These are phyloP conservation scores for Oscheius sp. DNA, from an alignment of 2,888 invertebrate species.

Conservation along the genomic window DNA sequence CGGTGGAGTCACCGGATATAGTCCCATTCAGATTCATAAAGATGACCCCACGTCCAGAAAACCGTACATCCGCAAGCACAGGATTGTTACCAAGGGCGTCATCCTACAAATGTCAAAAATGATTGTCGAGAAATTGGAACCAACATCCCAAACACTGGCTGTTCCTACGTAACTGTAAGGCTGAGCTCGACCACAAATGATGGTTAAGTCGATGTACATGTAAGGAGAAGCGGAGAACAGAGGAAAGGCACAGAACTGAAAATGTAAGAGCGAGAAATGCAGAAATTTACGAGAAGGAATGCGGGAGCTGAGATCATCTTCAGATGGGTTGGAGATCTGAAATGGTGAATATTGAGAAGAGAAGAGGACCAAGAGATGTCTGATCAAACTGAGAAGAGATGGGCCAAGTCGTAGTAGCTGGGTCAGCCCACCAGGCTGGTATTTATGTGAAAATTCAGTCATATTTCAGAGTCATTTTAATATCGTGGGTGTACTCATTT, in stretches of 20 bases:
- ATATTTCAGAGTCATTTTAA: conserved; percentile 1
- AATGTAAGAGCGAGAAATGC: too few species aligned
- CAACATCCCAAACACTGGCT: background rate
- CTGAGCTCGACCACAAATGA: background rate
- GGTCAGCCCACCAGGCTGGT: background rate
- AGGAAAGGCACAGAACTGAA: too few species aligned
- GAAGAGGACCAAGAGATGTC: too few species aligned
- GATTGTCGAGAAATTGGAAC: too few species aligned
- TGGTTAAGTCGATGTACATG: background rate
- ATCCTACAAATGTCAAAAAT: background rate
- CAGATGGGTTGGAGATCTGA: too few species aligned
- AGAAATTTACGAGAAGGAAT: too few species aligned
- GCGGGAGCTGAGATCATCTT: too few species aligned
- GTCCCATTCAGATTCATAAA: background rate
- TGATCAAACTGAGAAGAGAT: too few species aligned
- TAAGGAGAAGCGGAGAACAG: background rate
- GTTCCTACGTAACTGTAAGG: background rate
- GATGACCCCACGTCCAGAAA: background rate
- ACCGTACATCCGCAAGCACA: background rate
- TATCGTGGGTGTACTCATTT: too few species aligned
- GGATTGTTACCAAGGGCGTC: conserved; percentile 1
- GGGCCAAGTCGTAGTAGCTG: too few species aligned
- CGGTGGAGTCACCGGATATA: background rate
- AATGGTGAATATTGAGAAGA: too few species aligned
- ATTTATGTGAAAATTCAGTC: conserved; percentile 5